These are phyloP conservation scores for Lordiphosa fenestrarum DNA, from an alignment of 2,888 invertebrate species.

Conservation along the genomic window DNA sequence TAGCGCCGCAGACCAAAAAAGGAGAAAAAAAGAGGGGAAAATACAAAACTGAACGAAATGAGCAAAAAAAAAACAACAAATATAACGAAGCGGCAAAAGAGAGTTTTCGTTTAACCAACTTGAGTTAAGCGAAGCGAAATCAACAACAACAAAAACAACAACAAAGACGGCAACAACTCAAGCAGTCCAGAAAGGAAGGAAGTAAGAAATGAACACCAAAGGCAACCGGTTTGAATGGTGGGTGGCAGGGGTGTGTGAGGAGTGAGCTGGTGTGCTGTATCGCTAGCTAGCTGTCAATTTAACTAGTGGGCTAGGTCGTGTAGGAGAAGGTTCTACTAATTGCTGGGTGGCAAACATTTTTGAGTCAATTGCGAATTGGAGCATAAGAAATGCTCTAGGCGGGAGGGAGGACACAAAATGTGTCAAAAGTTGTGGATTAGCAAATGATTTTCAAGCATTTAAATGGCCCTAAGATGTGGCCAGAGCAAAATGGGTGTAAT, in stretches of 20 bases:
- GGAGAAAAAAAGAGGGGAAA: constrained; percentile 56
- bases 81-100: constrained; percentile 6
- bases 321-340: constrained; percentile 60
- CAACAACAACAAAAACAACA: constrained; percentile 7
- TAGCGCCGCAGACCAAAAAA: constrained; percentile 13
- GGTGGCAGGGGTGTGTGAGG: neutral
- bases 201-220: constrained; percentile 31
- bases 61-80: constrained; percentile 28
- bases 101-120: constrained; percentile 30
- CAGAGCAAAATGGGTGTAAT: too few relatives aligned
- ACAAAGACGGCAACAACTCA: constrained; percentile 18
- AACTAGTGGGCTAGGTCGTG: constrained; percentile 73
- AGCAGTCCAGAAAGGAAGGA: constrained; percentile 30
- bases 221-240: constrained; percentile 49
- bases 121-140: constrained; percentile 45
- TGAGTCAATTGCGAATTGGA: constrained; percentile 67
- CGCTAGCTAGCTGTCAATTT: constrained; percentile 46
- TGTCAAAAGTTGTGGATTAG: constrained; percentile 64
- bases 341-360: constrained; percentile 68
- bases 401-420: constrained; percentile 35
- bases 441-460: constrained; percentile 50
- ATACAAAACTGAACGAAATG: constrained; percentile 70
- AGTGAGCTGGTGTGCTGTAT: constrained; percentile 10
- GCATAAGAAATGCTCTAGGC: constrained; percentile 41
- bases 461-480: constrained; percentile 13